These are phyloP conservation scores for Otocyon megalotis DNA, from an alignment of 2,113 vertebrate genomes.

Conservation along the genomic window DNA sequence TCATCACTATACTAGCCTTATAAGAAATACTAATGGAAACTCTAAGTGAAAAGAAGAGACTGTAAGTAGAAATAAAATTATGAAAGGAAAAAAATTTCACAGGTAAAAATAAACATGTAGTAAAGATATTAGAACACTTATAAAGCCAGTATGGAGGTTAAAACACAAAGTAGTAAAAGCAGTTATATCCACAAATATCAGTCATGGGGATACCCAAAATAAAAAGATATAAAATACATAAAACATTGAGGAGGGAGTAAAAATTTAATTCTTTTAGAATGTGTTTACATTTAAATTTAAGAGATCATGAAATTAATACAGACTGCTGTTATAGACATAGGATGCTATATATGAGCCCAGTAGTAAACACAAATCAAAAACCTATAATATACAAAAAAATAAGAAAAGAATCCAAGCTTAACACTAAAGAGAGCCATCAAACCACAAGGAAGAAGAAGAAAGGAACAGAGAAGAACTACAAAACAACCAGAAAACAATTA, in stretches of 20 bases:
- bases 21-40: background rate
- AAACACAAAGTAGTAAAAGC: background rate
- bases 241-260: background rate
- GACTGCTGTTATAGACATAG: background rate
- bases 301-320: background rate
- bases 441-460: background rate
- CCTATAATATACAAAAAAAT: background rate
- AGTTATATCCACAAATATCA: background rate
- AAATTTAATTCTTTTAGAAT: background rate
- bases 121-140: background rate
- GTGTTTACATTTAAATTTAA: background rate
- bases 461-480: background rate
- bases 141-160: background rate
- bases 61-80: background rate
- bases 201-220: background rate
- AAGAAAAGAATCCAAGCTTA: background rate
- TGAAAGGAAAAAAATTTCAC: background rate
- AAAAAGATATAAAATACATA: background rate
- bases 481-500: background rate
- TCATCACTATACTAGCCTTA: background rate
- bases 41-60: background rate
- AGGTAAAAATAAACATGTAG: background rate
- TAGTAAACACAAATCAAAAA: background rate
- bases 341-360: background rate
- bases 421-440: background rate